Evolutionary conservation across 2,797 vertebrate species (phyloP), one percentile per base, ranked within the genome.

Genomic region (Spinibarbus caldwelli): DNA sequence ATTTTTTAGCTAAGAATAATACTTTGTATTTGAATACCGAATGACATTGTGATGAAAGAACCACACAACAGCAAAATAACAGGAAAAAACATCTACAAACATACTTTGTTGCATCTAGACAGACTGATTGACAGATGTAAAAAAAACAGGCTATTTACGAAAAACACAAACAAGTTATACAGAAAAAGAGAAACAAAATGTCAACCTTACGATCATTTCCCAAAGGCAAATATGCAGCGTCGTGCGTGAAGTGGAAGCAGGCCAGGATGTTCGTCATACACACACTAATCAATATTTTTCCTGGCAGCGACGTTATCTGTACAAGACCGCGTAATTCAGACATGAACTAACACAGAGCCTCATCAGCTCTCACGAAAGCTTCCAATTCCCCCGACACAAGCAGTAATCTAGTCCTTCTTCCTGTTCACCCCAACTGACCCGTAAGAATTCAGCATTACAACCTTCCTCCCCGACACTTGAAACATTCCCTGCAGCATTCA

Each of bases 21-120:
- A 93, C 93, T 94, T 95, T 90, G 91, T 88, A 91, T 91, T 94
- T 95, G 92, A 95, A 95, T 93, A 94, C 90, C 87, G 92, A 93
- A 91, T 90, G 83, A 88, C 90, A 91, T 88, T 86, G 89, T 88
- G 89, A 92, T 79, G 79, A 87, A 87, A 87, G 85, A 85, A 88
- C 92, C 87, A 91, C 93, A 91, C 87, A 89, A 90, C 82, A 90
- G 83, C 70, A 81, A 90, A 80, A 91, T 31, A 77, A 94, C 93
- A 95, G 94, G 94, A n/a, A 95, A 95, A 92, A 92, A 93, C 90
- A 84, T 87, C 88, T 91, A 92, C 92, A 94, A 93, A 94, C 94
- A 94, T 94, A 94, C 92, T 93, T 89, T 90, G 85, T 92, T 93
- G 91, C 92, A 91, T 89, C 82, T 34, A 43, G 49, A 85, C 86